Percentiles rank a stretch among this genome's conserved stretches.
phyloP scores from a whole-genome alignment of 2,888 invertebrate genomes.

The Tortrix viridana region DNA sequence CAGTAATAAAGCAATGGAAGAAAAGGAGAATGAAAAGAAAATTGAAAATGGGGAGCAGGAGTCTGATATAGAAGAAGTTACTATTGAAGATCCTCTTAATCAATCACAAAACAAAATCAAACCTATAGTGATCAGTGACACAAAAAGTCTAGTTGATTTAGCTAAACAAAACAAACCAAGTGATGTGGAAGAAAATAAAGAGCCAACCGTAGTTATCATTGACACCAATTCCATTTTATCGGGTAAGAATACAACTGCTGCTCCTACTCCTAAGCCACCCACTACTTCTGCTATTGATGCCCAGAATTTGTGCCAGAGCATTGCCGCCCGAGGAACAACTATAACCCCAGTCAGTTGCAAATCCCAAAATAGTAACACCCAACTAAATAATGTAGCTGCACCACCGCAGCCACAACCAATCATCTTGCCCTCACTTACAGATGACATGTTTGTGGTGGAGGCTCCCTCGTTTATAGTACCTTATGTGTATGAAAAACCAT shows the following conservation, averaged over 20 bases:
- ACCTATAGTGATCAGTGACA: slow-evolving; percentile 89
- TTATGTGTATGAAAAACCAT: slow-evolving; percentile 96
- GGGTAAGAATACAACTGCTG: slow-evolving; percentile 59
- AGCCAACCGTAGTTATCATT: slow-evolving; percentile 92
- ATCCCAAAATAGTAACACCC: slow-evolving; percentile 41
- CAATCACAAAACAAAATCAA: slow-evolving; percentile 66
- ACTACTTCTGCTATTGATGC: slow-evolving; percentile 62
- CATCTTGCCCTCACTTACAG: slow-evolving; percentile 92
- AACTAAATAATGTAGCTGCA: slow-evolving; percentile 46
- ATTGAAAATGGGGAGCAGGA: slow-evolving; percentile 84
- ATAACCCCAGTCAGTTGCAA: slow-evolving; percentile 78
- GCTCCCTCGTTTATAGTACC: slow-evolving; percentile 97
- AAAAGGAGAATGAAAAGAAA: slow-evolving; percentile 78
- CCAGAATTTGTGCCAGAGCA: slow-evolving; percentile 76
- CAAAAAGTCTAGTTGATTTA: slow-evolving; percentile 88
- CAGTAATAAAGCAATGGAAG: slow-evolving; percentile 76
- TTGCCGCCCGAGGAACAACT: slow-evolving; percentile 82
- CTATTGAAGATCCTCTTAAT: slow-evolving; percentile 87
- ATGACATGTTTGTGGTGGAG: slow-evolving; percentile 96
- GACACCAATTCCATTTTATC: slow-evolving; percentile 90
- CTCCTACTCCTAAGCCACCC: slow-evolving; percentile 51
- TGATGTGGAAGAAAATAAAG: slow-evolving; percentile 83
- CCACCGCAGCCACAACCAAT: slow-evolving; percentile 67
- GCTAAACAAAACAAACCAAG: slow-evolving; percentile 82
- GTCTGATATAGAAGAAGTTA: slow-evolving; percentile 87